Conservation (phyloP, 92 coral and sea anemone genomes). For the Siderastrea siderea region DNA sequence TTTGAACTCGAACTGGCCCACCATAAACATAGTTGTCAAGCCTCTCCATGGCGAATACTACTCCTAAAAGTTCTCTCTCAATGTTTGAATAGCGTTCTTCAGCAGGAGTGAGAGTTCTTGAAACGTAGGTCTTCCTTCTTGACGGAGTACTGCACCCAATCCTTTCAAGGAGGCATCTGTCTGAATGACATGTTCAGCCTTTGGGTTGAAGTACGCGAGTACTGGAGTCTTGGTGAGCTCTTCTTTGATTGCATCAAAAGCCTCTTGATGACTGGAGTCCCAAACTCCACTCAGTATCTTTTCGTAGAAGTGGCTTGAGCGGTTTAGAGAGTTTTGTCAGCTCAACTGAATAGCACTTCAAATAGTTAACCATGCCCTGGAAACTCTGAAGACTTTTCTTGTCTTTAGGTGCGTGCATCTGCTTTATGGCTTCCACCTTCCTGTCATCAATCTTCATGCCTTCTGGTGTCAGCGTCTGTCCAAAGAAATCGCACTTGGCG, state of each 20-base stretch:
- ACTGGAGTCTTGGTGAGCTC: conserved; percentile 25
- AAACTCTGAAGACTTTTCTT: conserved; percentile 25
- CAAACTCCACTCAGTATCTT: not conserved
- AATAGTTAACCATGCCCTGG: conserved; percentile 13
- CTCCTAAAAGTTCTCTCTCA: not conserved
- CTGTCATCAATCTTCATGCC: conserved; percentile 13
- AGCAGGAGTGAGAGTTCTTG: conserved; percentile 4
- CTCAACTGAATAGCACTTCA: not conserved
- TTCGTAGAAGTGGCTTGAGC: not conserved
- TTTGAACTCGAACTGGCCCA: not conserved
- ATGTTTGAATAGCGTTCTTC: conserved; percentile 6
- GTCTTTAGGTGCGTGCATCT: not conserved
- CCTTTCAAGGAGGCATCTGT: not conserved
- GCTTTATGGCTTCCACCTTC: conserved; percentile 9
- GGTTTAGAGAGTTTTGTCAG: not conserved
- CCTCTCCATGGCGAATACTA: not conserved
- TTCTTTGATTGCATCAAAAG: conserved; percentile 10
- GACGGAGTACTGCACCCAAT: not conserved
- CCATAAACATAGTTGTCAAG: conserved; percentile 4
- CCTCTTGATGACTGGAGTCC: conserved; percentile 3
- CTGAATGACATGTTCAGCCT: not conserved
- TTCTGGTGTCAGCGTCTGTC: not conserved
- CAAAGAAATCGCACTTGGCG: conserved; percentile 4
- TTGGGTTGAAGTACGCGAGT: not conserved
- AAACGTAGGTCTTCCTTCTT: conserved; percentile 7